Evolutionary conservation across 2,888 invertebrate genomes (phyloP).

Genomic region (Xestobium rufovillosum): DNA sequence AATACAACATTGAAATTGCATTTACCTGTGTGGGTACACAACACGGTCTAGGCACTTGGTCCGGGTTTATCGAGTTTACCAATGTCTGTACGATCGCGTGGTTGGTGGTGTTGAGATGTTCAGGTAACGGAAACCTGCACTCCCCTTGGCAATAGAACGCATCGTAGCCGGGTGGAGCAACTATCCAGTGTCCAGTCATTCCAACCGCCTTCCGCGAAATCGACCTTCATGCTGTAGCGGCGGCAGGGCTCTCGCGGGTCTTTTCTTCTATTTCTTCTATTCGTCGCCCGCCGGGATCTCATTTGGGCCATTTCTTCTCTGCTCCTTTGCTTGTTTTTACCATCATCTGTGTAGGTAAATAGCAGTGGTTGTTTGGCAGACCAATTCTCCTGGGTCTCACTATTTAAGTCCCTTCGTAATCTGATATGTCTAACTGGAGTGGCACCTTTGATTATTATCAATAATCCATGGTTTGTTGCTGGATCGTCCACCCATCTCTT

Average conservation of each 20-base stretch:
- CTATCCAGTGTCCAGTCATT: constrained; percentile 99
- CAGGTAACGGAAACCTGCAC: constrained; percentile 88
- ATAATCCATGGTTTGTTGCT: constrained; percentile 71
- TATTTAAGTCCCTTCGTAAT: constrained; percentile 58
- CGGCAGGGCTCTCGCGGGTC: constrained; percentile 82
- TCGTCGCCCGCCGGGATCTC: constrained; percentile 46
- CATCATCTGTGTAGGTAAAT: constrained; percentile 83
- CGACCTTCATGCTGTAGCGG: constrained; percentile 84
- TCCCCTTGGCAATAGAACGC: constrained; percentile 95
- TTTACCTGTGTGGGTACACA: constrained; percentile 94
- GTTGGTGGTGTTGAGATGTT: constrained; percentile 93
- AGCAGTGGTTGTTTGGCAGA: constrained; percentile 66
- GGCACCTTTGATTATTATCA: constrained; percentile 53
- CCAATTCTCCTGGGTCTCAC: constrained; percentile 53
- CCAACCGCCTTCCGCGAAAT: constrained; percentile 96
- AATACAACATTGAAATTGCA: constrained; percentile 92
- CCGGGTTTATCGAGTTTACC: constrained; percentile 88
- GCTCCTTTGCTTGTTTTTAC: constrained; percentile 45
- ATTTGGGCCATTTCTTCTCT: constrained; percentile 44
- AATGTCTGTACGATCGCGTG: constrained; percentile 98
- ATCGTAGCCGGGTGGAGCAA: constrained; percentile 92
- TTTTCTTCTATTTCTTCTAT: constrained; percentile 55
- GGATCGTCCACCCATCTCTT: constrained; percentile 75
- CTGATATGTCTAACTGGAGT: constrained; percentile 51
- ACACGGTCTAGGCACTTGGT: constrained; percentile 92